Evolutionary conservation across 2,113 vertebrate genomes (phyloP).

Genomic region (human): DNA sequence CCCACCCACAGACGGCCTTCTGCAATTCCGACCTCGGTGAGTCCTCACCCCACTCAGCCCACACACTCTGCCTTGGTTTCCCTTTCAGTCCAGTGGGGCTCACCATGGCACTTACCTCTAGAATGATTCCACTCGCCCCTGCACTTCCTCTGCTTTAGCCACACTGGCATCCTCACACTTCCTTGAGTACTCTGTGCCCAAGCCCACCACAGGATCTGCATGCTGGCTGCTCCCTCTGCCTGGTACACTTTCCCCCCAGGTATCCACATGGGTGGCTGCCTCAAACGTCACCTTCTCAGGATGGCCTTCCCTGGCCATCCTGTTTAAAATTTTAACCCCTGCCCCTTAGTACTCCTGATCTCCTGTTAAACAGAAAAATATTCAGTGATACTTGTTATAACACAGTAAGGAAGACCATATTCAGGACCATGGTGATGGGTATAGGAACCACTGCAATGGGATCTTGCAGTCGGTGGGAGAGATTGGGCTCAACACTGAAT

Average conservation of each 20-base stretch:
- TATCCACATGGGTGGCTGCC: background rate
- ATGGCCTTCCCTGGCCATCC: background rate
- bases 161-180: background rate
- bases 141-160: background rate
- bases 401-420: background rate
- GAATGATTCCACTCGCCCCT: background rate
- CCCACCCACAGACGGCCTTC: conserved; percentile 80
- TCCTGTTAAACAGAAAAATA: background rate
- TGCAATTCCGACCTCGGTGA: conserved; percentile 79
- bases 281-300: background rate
- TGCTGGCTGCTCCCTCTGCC: background rate
- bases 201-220: background rate
- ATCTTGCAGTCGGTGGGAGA: background rate
- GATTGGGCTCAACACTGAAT: background rate
- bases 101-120: background rate
- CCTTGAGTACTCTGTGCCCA: background rate
- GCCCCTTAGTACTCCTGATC: background rate
- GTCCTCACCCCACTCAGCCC: conserved; percentile 11
- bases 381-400: background rate
- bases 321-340: conserved; percentile 24
- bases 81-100: background rate
- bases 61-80: background rate
- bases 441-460: background rate
- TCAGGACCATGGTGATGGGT: background rate
- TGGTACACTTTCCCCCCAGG: background rate